phyloP scores from a whole-genome alignment of 1,140 invertebrate species.

The Potamilus streckersoni region DNA sequence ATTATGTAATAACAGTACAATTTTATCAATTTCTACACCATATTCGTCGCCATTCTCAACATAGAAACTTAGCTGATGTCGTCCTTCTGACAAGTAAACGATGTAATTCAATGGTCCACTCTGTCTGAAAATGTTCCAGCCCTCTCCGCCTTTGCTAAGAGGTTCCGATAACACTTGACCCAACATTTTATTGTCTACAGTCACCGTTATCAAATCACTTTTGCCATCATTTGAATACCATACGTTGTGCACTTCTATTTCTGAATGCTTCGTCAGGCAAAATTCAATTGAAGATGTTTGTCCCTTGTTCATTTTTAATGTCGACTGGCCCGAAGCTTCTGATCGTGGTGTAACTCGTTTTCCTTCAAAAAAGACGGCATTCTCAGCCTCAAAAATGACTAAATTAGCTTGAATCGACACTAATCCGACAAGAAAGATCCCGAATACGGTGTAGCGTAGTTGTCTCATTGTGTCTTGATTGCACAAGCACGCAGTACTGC shows the following conservation, averaged over 20 bases:
- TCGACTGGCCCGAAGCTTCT: slow-evolving; percentile 3
- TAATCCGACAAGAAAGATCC: too few relatives aligned
- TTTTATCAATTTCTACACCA: too few relatives aligned
- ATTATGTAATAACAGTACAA: too few relatives aligned
- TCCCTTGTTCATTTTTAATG: slow-evolving; percentile 22
- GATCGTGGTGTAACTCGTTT: neutral
- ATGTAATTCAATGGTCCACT: too few relatives aligned
- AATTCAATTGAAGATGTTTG: too few relatives aligned
- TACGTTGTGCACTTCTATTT: neutral
- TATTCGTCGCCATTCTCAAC: slow-evolving; percentile 8
- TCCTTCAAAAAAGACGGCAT: too few relatives aligned
- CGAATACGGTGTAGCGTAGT: too few relatives aligned
- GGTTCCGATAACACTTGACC: neutral
- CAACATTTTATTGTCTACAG: slow-evolving; percentile 3
- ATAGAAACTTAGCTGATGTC: slow-evolving; percentile 1
- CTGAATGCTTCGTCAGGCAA: slow-evolving; percentile 2
- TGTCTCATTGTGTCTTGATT: too few relatives aligned
- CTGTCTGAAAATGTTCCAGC: slow-evolving; percentile 8
- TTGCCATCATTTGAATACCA: slow-evolving; percentile 24
- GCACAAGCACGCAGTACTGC: too few relatives aligned
- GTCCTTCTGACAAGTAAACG: neutral
- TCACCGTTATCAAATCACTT: slow-evolving; percentile 6
- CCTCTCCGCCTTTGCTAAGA: slow-evolving; percentile 6
- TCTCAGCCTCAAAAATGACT: too few relatives aligned
- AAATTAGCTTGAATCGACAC: too few relatives aligned